These are phyloP conservation scores for Helicoverpa assulta DNA, from an alignment of 2,888 invertebrate genomes.

Conservation along the genomic window DNA sequence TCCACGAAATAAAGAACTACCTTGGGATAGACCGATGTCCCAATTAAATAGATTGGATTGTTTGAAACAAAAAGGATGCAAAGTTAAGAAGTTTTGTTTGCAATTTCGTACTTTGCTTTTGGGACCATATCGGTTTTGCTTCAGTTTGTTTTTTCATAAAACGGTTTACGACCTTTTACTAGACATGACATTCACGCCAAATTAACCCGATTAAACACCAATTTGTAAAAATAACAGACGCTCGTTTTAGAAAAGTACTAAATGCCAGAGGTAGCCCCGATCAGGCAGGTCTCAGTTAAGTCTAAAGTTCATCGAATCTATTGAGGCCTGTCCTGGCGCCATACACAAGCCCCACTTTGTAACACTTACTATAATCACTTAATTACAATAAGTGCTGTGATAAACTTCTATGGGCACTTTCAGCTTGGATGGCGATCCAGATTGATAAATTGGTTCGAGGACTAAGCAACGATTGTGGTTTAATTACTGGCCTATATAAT, in stretches of 20 bases:
- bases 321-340: slow-evolving; percentile 47
- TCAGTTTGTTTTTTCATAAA: slow-evolving; percentile 30
- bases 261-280: neutral
- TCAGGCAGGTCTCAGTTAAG: slow-evolving; percentile 9
- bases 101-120: neutral
- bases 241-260: neutral
- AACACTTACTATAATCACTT: slow-evolving; percentile 59
- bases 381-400: slow-evolving; percentile 61
- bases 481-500: slow-evolving; percentile 31
- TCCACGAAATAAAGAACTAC: slow-evolving; percentile 28
- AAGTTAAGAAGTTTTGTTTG: too few relatives aligned
- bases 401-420: slow-evolving; percentile 52
- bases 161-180: slow-evolving; percentile 33
- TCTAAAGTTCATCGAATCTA: slow-evolving; percentile 31
- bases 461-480: slow-evolving; percentile 46
- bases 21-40: slow-evolving; percentile 8
- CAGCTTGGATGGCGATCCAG: slow-evolving; percentile 44
- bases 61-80: neutral
- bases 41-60: slow-evolving; percentile 12
- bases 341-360: slow-evolving; percentile 33
- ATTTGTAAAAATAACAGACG: slow-evolving; percentile 4
- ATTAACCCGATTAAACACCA: slow-evolving; percentile 21
- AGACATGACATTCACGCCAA: slow-evolving; percentile 33
- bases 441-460: slow-evolving; percentile 48
- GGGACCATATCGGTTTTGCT: neutral